A percentile compares a stretch with the other conserved stretches of the same genome.
These are phyloP conservation scores for Oryctolagus cuniculus DNA, from an alignment of 2,113 vertebrate genomes.

Conservation along the genomic window DNA sequence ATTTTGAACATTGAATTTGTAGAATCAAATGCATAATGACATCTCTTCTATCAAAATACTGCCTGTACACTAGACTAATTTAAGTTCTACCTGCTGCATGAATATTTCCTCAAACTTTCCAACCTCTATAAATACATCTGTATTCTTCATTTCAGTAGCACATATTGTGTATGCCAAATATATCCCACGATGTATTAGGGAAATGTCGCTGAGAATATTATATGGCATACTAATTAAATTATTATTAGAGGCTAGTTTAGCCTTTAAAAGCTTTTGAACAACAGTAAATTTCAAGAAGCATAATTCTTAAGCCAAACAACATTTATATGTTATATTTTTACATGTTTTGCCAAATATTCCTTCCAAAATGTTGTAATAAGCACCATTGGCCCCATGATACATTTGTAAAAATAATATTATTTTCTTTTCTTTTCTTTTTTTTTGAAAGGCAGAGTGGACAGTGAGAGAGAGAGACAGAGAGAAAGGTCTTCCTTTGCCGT, in stretches of 20 bases:
- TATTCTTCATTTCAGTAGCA: not conserved
- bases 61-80: not conserved
- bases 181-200: not conserved
- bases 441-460: too few relatives aligned
- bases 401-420: not conserved
- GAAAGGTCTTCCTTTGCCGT: too few relatives aligned
- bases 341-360: not conserved
- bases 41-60: conserved; percentile 40
- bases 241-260: not conserved
- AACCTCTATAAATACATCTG: conserved; percentile 42
- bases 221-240: conserved; percentile 12
- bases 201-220: not conserved
- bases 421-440: too few relatives aligned
- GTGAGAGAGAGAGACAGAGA: too few relatives aligned
- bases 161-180: not conserved
- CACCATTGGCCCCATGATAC: not conserved
- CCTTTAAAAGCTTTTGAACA: conserved; percentile 23
- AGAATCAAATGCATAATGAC: conserved; percentile 22
- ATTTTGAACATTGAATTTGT: conserved; percentile 33
- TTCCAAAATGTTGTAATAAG: not conserved
- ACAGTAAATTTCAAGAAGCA: conserved; percentile 34
- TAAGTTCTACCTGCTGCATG: not conserved
- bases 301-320: not conserved
- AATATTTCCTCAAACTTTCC: conserved; percentile 45
- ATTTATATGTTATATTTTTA: conserved; percentile 30